phyloP scores from a whole-genome alignment of 1,140 invertebrate genomes.

The Nomia melanderi region DNA sequence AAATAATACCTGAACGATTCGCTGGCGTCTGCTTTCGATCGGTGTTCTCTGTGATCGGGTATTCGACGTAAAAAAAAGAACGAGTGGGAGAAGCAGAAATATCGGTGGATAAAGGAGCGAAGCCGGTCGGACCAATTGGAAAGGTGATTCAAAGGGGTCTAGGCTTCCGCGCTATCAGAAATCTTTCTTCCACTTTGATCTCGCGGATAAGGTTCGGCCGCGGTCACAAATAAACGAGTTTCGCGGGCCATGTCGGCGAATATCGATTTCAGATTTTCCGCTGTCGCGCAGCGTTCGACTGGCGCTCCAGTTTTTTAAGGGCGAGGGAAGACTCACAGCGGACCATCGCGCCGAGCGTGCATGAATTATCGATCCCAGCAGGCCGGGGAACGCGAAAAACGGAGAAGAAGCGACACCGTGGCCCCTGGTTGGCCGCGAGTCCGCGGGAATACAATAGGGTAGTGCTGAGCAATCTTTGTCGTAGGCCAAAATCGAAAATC shows the following conservation, averaged over 20 bases:
- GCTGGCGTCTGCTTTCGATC: not conserved
- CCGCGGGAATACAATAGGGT: constrained; percentile 21
- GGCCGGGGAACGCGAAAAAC: constrained; percentile 25
- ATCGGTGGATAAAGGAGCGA: not conserved
- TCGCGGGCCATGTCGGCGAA: constrained; percentile 24
- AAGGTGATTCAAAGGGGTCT: constrained; percentile 6
- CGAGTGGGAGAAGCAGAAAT: not conserved
- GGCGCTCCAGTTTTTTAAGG: constrained; percentile 54
- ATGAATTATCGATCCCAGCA: constrained; percentile 50
- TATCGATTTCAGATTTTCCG: constrained; percentile 62
- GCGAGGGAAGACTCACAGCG: not conserved
- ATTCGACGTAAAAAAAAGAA: not conserved
- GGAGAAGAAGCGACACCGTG: not conserved
- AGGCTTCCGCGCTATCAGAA: constrained; percentile 6
- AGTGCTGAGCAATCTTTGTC: too few relatives aligned
- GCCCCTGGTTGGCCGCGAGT: constrained; percentile 1
- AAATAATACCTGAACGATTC: not conserved
- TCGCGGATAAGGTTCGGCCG: constrained; percentile 10
- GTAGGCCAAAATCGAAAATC: too few relatives aligned
- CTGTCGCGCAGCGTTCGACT: constrained; percentile 41
- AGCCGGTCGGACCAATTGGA: not conserved
- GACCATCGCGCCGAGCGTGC: constrained; percentile 43
- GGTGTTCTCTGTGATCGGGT: not conserved
- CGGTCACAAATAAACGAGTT: constrained; percentile 24
- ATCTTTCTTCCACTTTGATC: constrained; percentile 43